phyloP scores from a whole-genome alignment of 2,797 vertebrate species.

The Megaceryle alcyon region DNA sequence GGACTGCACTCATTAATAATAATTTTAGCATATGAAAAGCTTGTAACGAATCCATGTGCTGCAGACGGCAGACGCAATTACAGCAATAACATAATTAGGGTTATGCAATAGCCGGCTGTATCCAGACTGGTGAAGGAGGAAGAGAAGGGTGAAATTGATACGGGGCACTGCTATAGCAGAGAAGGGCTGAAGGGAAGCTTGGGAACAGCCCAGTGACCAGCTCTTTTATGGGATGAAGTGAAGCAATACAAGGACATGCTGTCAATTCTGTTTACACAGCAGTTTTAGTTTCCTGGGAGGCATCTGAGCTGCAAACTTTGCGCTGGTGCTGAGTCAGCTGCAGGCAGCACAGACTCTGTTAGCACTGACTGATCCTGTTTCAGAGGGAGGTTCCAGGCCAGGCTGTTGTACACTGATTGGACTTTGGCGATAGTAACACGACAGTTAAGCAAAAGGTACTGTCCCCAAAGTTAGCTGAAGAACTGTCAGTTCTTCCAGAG shows the following conservation, averaged over 20 bases:
- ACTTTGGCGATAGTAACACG: not conserved
- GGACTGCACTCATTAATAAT: conserved; percentile 70
- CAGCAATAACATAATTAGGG: conserved; percentile 64
- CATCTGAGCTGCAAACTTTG: not conserved
- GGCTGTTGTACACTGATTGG: not conserved
- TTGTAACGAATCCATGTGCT: conserved; percentile 70
- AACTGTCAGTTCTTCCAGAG: not conserved
- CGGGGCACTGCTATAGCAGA: not conserved
- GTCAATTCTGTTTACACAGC: not conserved
- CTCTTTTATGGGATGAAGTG: not conserved
- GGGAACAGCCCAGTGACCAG: not conserved
- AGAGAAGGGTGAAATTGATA: not conserved
- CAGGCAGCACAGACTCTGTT: not conserved
- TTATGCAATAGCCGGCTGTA: conserved; percentile 47
- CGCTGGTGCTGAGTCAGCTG: not conserved
- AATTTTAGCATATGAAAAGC: conserved; percentile 74
- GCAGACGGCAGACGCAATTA: conserved; percentile 69
- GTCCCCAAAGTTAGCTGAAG: not conserved
- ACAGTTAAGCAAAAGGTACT: not conserved
- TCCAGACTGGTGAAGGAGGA: not conserved
- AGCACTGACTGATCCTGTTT: not conserved
- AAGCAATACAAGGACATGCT: not conserved
- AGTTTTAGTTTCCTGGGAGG: not conserved
- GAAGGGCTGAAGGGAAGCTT: not conserved
- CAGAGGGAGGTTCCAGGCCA: not conserved